A percentile compares a stretch with the other conserved stretches of the same genome.
Conservation (phyloP, 2,888 invertebrate species). For the Hemaris fuciformis region DNA sequence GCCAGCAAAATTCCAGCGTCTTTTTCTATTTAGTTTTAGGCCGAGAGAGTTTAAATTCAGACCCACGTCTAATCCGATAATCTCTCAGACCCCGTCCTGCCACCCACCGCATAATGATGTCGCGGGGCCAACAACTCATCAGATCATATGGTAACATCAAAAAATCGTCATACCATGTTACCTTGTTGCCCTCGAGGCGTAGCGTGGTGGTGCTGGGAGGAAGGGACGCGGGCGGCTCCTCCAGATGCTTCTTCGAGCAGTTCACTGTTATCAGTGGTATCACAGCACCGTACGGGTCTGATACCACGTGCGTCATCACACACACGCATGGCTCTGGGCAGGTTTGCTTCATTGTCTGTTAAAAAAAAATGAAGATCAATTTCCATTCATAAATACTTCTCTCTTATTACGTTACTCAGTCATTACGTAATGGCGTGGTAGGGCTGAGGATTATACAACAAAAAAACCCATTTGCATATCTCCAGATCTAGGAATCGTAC, state of each 20-base stretch:
- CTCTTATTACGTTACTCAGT: too few relatives aligned
- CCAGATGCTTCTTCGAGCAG: constrained; percentile 82
- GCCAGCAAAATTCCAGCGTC: too few relatives aligned
- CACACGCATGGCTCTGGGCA: constrained; percentile 84
- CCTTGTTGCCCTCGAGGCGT: constrained; percentile 85
- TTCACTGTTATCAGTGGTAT: constrained; percentile 86
- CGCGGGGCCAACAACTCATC: neutral
- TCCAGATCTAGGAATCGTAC: too few relatives aligned
- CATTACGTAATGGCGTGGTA: too few relatives aligned
- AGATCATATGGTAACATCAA: neutral
- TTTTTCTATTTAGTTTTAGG: too few relatives aligned
- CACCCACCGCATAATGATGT: neutral
- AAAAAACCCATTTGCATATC: too few relatives aligned
- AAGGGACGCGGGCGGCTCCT: constrained; percentile 81
- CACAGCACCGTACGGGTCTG: constrained; percentile 66
- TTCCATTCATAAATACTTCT: too few relatives aligned
- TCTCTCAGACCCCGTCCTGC: too few relatives aligned
- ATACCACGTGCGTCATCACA: constrained; percentile 83
- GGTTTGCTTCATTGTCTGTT: constrained; percentile 78
- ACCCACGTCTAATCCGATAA: too few relatives aligned
- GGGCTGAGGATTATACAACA: too few relatives aligned
- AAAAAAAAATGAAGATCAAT: neutral
- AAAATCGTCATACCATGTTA: constrained; percentile 53
- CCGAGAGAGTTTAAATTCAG: too few relatives aligned
- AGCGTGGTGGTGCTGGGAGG: constrained; percentile 86